These are phyloP conservation scores for Petaurus breviceps DNA, from an alignment of 2,113 vertebrate species.

Conservation along the genomic window DNA sequence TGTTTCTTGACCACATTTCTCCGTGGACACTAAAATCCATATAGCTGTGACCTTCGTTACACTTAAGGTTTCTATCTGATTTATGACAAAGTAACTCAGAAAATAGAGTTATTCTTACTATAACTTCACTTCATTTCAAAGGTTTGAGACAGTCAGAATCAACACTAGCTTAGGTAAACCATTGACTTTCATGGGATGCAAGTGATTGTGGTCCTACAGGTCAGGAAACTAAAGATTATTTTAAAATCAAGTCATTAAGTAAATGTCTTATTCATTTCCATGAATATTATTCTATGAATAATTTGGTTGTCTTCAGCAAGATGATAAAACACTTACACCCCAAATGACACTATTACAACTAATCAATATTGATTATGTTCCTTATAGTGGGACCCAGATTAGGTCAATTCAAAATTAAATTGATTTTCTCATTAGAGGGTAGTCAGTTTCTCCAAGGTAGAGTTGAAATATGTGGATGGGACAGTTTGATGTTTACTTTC, in stretches of 20 bases:
- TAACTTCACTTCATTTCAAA: conserved; percentile 45
- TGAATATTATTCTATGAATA: conserved; percentile 23
- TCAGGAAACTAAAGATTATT: conserved; percentile 21
- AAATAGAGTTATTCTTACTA: conserved; percentile 39
- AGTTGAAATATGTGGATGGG: background rate
- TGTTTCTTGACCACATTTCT: conserved; percentile 63
- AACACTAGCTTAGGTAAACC: conserved; percentile 24
- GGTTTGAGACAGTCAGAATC: background rate
- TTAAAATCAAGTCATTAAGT: conserved; percentile 36
- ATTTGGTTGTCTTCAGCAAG: background rate
- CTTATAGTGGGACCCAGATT: background rate
- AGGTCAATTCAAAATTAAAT: background rate
- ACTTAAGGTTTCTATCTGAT: conserved; percentile 54
- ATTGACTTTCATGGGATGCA: conserved; percentile 30
- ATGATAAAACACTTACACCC: background rate
- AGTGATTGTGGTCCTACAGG: conserved; percentile 39
- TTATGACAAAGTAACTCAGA: conserved; percentile 37
- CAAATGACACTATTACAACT: conserved; percentile 40
- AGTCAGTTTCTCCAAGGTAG: background rate
- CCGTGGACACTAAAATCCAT: conserved; percentile 56
- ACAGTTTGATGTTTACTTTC: background rate
- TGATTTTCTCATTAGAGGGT: background rate
- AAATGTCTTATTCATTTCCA: background rate
- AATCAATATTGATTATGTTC: background rate
- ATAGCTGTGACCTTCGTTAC: conserved; percentile 52